Evolutionary conservation across 2,888 invertebrate species (phyloP).

Genomic region (Homarus gammarus): DNA sequence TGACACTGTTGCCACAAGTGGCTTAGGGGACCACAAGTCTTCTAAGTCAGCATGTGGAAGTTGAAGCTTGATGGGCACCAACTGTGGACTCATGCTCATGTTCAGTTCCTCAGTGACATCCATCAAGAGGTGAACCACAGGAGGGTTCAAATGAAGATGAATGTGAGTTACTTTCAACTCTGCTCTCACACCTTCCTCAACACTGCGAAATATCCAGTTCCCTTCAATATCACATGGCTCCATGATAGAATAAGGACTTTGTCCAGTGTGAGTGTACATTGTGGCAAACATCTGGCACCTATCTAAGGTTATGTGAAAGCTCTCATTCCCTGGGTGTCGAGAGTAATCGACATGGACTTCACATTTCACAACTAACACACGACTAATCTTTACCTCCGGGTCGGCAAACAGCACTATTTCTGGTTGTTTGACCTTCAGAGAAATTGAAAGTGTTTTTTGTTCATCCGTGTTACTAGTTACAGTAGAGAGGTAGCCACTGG

Average conservation of each 20-base stretch:
- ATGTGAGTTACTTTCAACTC: conserved; percentile 85
- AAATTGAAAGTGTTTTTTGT: conserved; percentile 68
- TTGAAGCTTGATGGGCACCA: conserved; percentile 80
- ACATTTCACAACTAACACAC: conserved; percentile 68
- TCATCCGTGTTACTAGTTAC: conserved; percentile 78
- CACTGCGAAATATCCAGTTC: conserved; percentile 80
- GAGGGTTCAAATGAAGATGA: conserved; percentile 86
- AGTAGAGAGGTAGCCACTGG: conserved; percentile 83
- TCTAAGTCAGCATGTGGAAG: conserved; percentile 80
- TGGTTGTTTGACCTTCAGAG: conserved; percentile 67
- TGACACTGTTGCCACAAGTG: conserved; percentile 80
- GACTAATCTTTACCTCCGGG: conserved; percentile 65
- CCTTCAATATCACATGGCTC: conserved; percentile 69
- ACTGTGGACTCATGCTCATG: conserved; percentile 78
- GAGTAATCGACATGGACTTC: conserved; percentile 72
- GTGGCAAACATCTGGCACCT: conserved; percentile 65
- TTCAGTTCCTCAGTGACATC: conserved; percentile 80
- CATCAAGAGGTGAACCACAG: conserved; percentile 86
- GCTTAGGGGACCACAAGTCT: conserved; percentile 87
- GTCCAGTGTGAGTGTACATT: conserved; percentile 59
- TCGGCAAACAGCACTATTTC: conserved; percentile 72
- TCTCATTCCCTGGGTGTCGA: conserved; percentile 73
- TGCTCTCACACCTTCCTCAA: conserved; percentile 85
- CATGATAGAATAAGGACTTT: conserved; percentile 69
- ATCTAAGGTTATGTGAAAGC: conserved; percentile 65